Conservation (phyloP, 64 coral and sea anemone species). For the Hydrozoanthus tunicans region DNA sequence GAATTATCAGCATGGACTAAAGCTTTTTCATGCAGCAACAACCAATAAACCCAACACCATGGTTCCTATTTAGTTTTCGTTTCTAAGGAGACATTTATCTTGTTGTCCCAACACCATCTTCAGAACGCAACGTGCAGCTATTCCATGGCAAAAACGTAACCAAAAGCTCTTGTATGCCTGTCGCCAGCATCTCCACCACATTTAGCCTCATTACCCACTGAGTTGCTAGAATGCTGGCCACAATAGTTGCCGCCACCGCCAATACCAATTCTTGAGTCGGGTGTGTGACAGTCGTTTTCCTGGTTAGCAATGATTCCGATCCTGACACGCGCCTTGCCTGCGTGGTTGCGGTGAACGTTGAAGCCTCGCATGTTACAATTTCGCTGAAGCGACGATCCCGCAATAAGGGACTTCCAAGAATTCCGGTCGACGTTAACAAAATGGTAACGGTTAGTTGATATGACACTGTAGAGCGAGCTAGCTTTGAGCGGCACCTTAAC, state of each 20-base stretch:
- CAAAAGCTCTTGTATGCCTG: conserved; percentile 29
- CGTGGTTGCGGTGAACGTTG: neutral
- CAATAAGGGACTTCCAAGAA: conserved; percentile 37
- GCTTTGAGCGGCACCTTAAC: neutral
- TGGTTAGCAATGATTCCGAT: conserved; percentile 63
- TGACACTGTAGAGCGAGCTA: neutral
- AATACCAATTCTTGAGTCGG: conserved; percentile 55
- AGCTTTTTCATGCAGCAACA: no score
- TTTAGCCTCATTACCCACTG: conserved; percentile 44
- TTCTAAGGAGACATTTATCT: no score
- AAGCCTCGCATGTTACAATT: conserved; percentile 46
- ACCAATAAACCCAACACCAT: no score
- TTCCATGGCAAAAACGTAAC: conserved; percentile 23
- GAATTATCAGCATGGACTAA: no score
- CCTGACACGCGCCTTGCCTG: neutral
- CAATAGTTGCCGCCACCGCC: conserved; percentile 18
- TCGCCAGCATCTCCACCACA: conserved; percentile 35
- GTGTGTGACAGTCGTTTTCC: conserved; percentile 24
- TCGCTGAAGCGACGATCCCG: conserved; percentile 42
- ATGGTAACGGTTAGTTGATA: neutral
- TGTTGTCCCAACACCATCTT: no score
- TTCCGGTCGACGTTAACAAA: neutral
- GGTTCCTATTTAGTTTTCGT: no score
- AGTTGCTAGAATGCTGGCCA: conserved; percentile 26
- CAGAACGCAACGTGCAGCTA: no score